A percentile compares a stretch with the other conserved stretches of the same genome.
Evolutionary conservation across 2,113 vertebrate species (phyloP).

Genomic region (Lepus timidus): DNA sequence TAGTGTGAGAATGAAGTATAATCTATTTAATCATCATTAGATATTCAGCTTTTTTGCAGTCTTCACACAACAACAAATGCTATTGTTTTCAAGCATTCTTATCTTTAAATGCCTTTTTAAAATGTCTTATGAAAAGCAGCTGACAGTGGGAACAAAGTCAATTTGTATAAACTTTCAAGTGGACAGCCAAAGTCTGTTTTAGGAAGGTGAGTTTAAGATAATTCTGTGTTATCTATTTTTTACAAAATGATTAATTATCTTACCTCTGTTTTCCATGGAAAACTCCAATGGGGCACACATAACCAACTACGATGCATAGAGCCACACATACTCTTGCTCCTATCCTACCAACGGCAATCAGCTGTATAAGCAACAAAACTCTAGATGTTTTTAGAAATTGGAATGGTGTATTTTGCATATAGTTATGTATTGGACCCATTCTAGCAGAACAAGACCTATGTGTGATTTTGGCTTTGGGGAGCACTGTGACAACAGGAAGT

Average conservation of each 20-base stretch:
- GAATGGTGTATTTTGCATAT: background rate
- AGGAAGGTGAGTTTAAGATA: conserved; percentile 3
- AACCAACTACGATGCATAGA: background rate
- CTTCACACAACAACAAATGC: background rate
- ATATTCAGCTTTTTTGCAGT: background rate
- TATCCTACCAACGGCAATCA: background rate
- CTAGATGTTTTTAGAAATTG: background rate
- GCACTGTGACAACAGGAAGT: background rate
- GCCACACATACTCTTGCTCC: background rate
- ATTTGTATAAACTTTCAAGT: conserved; percentile 9
- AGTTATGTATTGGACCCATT: background rate
- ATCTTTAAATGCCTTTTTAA: background rate
- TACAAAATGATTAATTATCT: conserved; percentile 40
- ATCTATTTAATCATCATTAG: background rate
- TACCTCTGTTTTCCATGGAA: conserved; percentile 7
- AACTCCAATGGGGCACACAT: background rate
- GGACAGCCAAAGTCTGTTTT: background rate
- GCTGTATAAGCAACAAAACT: background rate
- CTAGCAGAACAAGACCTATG: background rate
- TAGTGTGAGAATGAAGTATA: background rate
- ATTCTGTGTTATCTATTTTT: conserved; percentile 15
- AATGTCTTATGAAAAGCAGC: background rate
- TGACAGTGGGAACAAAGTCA: background rate
- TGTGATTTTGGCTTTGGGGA: background rate
- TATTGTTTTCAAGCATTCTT: background rate